phyloP scores from a whole-genome alignment of 2,113 vertebrate genomes.

The Actinemys pallida region DNA sequence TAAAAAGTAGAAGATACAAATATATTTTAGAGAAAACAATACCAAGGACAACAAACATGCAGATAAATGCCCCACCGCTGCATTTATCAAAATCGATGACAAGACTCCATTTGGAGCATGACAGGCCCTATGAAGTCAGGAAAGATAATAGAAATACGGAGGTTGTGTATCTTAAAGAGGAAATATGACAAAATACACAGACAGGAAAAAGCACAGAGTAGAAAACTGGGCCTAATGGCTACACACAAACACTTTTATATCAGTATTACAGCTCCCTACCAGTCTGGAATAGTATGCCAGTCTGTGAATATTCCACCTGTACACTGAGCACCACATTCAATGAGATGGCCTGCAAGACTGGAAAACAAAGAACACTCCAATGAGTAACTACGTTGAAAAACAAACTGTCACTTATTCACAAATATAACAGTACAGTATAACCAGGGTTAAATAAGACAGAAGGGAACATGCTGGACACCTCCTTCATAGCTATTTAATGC shows the following conservation, averaged over 20 bases:
- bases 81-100: not conserved
- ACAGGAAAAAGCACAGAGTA: not conserved
- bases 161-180: not conserved
- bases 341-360: conserved; percentile 89
- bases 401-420: not conserved
- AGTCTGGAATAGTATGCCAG: conserved; percentile 88
- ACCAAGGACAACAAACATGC: not conserved
- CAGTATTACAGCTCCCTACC: conserved; percentile 72
- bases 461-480: not conserved
- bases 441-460: not conserved
- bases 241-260: not conserved
- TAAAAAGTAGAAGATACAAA: not conserved
- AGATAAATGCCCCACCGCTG: not conserved
- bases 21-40: not conserved
- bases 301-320: conserved; percentile 92
- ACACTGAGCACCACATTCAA: conserved; percentile 89
- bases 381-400: not conserved
- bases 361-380: conserved; percentile 4
- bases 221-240: not conserved
- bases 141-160: not conserved
- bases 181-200: not conserved
- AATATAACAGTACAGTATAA: not conserved
- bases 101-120: not conserved
- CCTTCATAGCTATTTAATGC: not conserved
- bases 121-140: not conserved